phyloP scores from a whole-genome alignment of 2,797 vertebrate genomes.

The Clarias pachynema region DNA sequence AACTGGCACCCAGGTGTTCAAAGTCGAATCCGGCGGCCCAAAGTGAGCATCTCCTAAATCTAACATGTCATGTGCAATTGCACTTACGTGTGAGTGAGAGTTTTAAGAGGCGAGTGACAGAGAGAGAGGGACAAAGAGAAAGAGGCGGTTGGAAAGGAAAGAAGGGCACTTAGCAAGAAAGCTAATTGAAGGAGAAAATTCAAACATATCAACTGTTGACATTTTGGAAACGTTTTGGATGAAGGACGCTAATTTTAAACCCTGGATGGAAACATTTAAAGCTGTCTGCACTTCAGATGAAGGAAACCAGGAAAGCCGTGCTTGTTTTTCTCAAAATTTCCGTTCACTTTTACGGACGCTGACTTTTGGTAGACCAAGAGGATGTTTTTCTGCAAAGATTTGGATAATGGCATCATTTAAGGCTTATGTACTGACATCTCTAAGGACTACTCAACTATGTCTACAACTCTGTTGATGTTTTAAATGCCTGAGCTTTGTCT shows the following conservation, averaged over 20 bases:
- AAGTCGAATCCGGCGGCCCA: constrained; percentile 43
- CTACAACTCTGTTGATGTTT: neutral
- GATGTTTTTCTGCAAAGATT: neutral
- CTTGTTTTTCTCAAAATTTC: neutral
- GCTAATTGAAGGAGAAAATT: neutral
- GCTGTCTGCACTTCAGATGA: neutral
- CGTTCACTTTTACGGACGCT: neutral
- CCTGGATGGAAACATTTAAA: constrained; percentile 32
- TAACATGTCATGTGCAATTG: constrained; percentile 62
- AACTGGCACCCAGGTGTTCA: constrained; percentile 66
- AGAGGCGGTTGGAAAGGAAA: neutral
- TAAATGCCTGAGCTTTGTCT: neutral
- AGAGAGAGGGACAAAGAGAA: constrained; percentile 23
- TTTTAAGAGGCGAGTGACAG: constrained; percentile 13
- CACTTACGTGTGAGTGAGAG: constrained; percentile 69
- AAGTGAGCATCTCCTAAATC: constrained; percentile 66
- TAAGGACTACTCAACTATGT: constrained; percentile 39
- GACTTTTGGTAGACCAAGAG: neutral
- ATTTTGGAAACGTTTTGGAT: neutral
- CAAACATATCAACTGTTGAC: neutral
- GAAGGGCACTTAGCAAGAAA: neutral
- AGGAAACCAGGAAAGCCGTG: neutral
- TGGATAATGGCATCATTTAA: constrained; percentile 39
- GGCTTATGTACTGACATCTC: neutral
- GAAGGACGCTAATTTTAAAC: neutral